Evolutionary conservation across 2,113 vertebrate genomes (phyloP), one percentile per base, ranked within the genome.

Genomic region (Trichechus manatus): DNA sequence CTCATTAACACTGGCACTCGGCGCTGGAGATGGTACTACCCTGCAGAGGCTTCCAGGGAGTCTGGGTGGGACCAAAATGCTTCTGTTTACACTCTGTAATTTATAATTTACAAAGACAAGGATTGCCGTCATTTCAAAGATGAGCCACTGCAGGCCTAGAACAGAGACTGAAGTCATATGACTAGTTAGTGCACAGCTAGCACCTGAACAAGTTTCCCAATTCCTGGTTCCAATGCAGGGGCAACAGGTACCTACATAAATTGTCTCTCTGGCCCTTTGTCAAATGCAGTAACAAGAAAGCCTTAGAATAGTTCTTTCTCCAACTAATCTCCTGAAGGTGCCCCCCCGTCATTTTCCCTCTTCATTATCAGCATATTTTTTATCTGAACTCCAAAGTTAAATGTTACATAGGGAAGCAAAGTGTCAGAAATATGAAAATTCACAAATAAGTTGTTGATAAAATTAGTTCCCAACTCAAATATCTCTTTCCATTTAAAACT

Each of bases 61-160:
- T 90, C 56, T 82, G 84, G 95, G 96, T 94, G 92, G 96, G 53
- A 92, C 39, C 5, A 5, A 47, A 56, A 74, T 75, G 64, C 72
- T 95, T 90, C 90, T 94, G 92, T 97, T 97, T 96, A 96, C 15
- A 94, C 42, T 84, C 72, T 74, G 64, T 79, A 82, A 94, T 90
- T 89, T 86, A 72, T 81, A 91, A 94, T 90, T 93, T 93, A 95
- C 39, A 87, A 87, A 97, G 72, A 89, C 31, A 91, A 92, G 87
- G 27, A 79, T 13, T 92, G 78, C 44, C 36, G 50, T 87, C 53
- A 3, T 42, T 93, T 95, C 92, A 97, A 64, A 92, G 86, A 84
- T 1, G n/a, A 96, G 74, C 14, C 56, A 86, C 47, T 83, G 23
- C 13, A 93, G 70, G 87, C 80, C 84, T 42, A 84, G 74, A 93